These are phyloP conservation scores for Myotis findleyi DNA, from an alignment of 2,797 vertebrate genomes.

Conservation along the genomic window DNA sequence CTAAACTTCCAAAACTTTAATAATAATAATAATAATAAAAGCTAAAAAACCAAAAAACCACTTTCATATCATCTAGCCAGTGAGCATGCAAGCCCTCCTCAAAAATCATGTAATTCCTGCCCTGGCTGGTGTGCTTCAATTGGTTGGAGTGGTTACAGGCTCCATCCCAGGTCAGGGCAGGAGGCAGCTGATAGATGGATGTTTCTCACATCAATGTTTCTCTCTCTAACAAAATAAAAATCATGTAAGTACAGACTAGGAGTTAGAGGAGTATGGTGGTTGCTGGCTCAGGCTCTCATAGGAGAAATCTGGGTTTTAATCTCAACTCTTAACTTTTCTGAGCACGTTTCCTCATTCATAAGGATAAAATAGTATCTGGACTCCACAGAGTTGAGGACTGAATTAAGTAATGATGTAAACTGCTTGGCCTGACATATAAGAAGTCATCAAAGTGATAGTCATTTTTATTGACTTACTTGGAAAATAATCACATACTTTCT, in stretches of 20 bases:
- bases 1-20: not conserved
- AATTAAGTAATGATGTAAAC: not conserved
- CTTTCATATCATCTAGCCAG: not conserved
- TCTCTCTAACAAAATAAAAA: not conserved
- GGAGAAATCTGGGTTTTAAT: not conserved
- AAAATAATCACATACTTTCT: not conserved
- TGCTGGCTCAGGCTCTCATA: not conserved
- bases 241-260: not conserved
- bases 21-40: no score
- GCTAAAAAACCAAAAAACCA: not conserved
- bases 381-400: not conserved
- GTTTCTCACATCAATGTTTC: not conserved
- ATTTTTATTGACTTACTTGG: not conserved
- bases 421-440: not conserved
- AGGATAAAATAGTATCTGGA: not conserved
- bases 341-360: not conserved
- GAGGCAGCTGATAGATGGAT: not conserved
- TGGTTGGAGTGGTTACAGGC: not conserved
- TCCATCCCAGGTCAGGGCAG: no score
- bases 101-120: not conserved
- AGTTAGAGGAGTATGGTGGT: not conserved
- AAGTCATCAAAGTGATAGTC: not conserved
- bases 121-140: not conserved
- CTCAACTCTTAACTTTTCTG: not conserved
- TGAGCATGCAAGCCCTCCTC: not conserved